Percentiles rank a stretch among this genome's conserved stretches.
Conservation (phyloP, 2,113 vertebrate genomes). For the Phalacrocorax aristotelis region DNA sequence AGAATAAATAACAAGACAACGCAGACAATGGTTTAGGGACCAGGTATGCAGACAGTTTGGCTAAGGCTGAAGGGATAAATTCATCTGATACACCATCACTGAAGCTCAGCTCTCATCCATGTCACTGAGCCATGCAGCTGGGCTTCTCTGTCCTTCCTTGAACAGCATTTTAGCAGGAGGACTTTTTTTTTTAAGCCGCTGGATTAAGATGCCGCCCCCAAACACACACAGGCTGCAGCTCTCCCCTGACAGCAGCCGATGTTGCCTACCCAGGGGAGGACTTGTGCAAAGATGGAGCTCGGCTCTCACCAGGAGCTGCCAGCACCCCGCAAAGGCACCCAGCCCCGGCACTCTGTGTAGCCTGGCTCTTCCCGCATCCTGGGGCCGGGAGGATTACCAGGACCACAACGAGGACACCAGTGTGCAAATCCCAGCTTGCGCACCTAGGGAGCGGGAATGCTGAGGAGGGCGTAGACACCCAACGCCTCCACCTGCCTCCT, state of each 20-base stretch:
- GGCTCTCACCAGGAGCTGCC: background rate
- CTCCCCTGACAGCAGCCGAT: background rate
- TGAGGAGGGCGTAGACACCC: background rate
- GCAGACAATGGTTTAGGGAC: background rate
- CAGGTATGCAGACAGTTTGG: slow-evolving; percentile 23
- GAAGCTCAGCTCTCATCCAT: background rate
- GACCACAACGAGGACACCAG: background rate
- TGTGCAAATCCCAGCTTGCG: background rate
- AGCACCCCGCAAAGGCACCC: accelerated
- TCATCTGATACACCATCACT: background rate
- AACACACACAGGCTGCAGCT: background rate
- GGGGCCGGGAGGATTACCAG: accelerated
- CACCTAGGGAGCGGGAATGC: background rate
- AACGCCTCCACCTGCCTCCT: background rate
- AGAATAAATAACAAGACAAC: background rate
- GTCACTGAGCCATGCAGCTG: background rate
- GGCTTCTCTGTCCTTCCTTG: background rate
- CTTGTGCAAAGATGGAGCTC: background rate
- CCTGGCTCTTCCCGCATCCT: background rate
- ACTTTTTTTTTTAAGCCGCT: background rate
- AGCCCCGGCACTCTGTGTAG: background rate
- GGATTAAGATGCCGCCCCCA: background rate
- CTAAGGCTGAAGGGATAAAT: background rate
- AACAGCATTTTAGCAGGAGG: background rate
- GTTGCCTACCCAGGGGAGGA: background rate